A percentile compares a stretch with the other conserved stretches of the same genome.
Evolutionary conservation across 2,797 vertebrate genomes (phyloP).

Genomic region (Cynopterus sphinx): DNA sequence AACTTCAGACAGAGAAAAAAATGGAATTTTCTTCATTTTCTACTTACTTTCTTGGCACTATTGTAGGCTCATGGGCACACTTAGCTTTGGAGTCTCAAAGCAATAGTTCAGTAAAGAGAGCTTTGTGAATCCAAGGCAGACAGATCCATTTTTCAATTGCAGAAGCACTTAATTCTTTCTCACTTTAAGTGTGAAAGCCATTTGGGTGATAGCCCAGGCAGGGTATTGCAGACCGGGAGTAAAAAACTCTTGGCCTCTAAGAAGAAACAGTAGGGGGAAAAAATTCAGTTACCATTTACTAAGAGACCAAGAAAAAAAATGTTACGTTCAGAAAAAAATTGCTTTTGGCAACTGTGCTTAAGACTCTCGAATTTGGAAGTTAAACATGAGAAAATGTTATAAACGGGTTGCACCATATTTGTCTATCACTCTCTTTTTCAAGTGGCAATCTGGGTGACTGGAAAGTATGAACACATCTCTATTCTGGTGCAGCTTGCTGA

Average conservation of each 20-base stretch:
- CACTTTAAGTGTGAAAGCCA: conserved; percentile 79
- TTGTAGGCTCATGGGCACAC: background rate
- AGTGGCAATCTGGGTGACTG: conserved; percentile 79
- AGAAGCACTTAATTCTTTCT: conserved; percentile 80
- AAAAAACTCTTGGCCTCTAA: conserved; percentile 79
- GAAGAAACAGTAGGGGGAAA: conserved; percentile 65
- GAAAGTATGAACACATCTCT: conserved; percentile 77
- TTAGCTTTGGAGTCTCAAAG: conserved; percentile 63
- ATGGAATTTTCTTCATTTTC: background rate
- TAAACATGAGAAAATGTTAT: conserved; percentile 80
- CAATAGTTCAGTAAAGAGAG: conserved; percentile 64
- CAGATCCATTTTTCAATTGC: conserved; percentile 73
- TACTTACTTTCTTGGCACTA: conserved; percentile 49
- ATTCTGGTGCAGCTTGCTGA: conserved; percentile 70
- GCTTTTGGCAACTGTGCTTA: conserved; percentile 65
- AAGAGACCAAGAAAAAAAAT: conserved; percentile 62
- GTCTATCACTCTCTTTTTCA: conserved; percentile 77
- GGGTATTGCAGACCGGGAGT: conserved; percentile 74
- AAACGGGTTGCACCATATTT: conserved; percentile 69
- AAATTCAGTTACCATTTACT: conserved; percentile 74
- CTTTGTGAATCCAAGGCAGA: conserved; percentile 64
- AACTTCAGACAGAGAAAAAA: background rate
- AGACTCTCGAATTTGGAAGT: conserved; percentile 78
- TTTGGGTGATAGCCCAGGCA: conserved; percentile 78
- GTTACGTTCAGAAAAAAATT: conserved; percentile 69